Percentiles rank a stretch among this genome's conserved stretches.
phyloP scores from a whole-genome alignment of 1,140 invertebrate genomes.

The Hetaerina americana region DNA sequence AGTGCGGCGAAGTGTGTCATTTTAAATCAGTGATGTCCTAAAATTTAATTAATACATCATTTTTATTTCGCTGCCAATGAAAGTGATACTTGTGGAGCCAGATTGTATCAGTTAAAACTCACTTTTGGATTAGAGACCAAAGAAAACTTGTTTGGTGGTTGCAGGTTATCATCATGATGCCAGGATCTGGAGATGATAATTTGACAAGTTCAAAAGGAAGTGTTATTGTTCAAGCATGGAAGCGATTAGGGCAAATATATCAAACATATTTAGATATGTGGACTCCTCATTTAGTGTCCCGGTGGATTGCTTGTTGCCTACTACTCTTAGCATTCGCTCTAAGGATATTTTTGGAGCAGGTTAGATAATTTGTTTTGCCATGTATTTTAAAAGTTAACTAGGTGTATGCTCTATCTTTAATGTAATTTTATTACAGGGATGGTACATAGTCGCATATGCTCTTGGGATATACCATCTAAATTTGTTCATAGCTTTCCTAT shows the following conservation, averaged over 20 bases:
- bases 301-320: background rate
- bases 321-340: background rate
- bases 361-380: background rate
- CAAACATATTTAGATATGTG: background rate
- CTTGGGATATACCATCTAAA: conserved; percentile 98
- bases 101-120: too few species aligned
- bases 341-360: background rate
- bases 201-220: background rate
- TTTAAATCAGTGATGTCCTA: background rate
- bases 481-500: conserved; percentile 97
- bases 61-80: too few species aligned
- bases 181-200: background rate
- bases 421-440: conserved; percentile 62
- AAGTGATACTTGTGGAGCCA: too few species aligned
- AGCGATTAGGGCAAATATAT: background rate
- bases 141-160: background rate
- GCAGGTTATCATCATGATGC: background rate
- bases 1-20: background rate
- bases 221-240: background rate
- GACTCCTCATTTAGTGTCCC: background rate
- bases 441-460: conserved; percentile 98
- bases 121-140: background rate
- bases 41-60: background rate
- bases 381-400: background rate
- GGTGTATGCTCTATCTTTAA: conserved; percentile 3